Evolutionary conservation across 2,888 invertebrate species (phyloP), one percentile per base, ranked within the genome.

Genomic region (Papilio demoleus): DNA sequence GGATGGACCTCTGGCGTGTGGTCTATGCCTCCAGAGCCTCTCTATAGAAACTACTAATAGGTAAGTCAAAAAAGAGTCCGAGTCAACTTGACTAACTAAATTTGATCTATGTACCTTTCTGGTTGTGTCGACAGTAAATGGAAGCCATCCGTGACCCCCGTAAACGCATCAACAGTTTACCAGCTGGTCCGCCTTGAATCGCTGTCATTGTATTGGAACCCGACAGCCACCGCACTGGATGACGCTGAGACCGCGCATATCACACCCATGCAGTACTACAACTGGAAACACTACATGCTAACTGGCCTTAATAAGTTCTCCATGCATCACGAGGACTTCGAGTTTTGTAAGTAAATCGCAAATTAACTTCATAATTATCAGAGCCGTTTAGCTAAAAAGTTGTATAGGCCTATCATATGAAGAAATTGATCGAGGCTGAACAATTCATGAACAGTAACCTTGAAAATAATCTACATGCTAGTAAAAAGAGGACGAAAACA

Each of bases 1-100:
- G 50, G 94, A 94, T 70, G 93, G 93, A 14, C 94, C 96, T 4
- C 88, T 96, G 76, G 95, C 96, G 0, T 95, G 95, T 80, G 97
- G 97, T 1, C 79, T 97, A 36, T 97, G 96, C 83, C 91, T 97
- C 69, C 96, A 96, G 78, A 95, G 94, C 74, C 88, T 97, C 73
- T 95, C 96, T 0, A 95, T 97, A 73, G 96, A 96, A 83, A 96
- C 96, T 8, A 97, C 97, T 2, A 97, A 97, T 79, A 95, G 94
- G 96, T 95, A 81, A 87, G 80, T 70, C n/a, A n/a, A n/a, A n/a
- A n/a, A n/a, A n/a, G n/a, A n/a, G n/a, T n/a, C n/a, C n/a, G n/a
- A n/a, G n/a, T 6, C 53, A 53, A 14, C 17, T 65, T 42, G 67
- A 45, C n/a, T 17, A 17, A 2, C 19, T 3, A 4, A 19, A 11